Evolutionary conservation across 2,797 vertebrate species (phyloP).

Genomic region (Acanthurus leucopareius): DNA sequence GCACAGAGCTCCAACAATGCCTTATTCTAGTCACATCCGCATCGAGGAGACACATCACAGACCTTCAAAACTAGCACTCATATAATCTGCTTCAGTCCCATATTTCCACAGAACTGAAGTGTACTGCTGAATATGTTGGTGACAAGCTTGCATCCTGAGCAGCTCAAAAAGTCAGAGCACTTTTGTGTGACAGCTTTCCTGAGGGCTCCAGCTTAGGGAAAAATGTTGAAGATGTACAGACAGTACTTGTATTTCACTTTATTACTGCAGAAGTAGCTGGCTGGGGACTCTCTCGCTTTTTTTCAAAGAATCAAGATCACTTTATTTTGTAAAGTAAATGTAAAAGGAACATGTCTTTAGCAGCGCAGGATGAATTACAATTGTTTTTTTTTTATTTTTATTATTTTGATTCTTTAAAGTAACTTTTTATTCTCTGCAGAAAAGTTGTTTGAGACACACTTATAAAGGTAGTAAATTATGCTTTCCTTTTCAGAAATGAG

Average conservation of each 20-base stretch:
- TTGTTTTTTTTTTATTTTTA: no score
- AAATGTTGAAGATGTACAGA: not conserved
- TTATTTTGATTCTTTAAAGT: not conserved
- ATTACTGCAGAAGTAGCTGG: not conserved
- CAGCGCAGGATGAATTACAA: no score
- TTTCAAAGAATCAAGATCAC: not conserved
- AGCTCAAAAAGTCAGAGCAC: conserved; percentile 14
- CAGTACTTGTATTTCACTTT: not conserved
- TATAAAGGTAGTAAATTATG: no score
- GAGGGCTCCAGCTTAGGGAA: conserved; percentile 14
- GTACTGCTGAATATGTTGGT: conserved; percentile 28
- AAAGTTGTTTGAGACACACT: not conserved
- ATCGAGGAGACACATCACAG: conserved; percentile 66
- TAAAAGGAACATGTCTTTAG: not conserved
- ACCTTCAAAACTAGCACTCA: conserved; percentile 62
- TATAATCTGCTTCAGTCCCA: conserved; percentile 64
- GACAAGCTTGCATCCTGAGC: conserved; percentile 40
- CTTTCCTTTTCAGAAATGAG: no score
- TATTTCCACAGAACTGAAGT: conserved; percentile 37
- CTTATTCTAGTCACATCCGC: conserved; percentile 73
- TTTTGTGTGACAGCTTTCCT: conserved; percentile 27
- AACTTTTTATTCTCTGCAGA: not conserved
- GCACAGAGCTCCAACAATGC: conserved; percentile 61
- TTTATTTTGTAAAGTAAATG: not conserved
- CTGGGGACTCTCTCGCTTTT: not conserved